Evolutionary conservation across 2,113 vertebrate genomes (phyloP).

Genomic region (Nibea albiflora): DNA sequence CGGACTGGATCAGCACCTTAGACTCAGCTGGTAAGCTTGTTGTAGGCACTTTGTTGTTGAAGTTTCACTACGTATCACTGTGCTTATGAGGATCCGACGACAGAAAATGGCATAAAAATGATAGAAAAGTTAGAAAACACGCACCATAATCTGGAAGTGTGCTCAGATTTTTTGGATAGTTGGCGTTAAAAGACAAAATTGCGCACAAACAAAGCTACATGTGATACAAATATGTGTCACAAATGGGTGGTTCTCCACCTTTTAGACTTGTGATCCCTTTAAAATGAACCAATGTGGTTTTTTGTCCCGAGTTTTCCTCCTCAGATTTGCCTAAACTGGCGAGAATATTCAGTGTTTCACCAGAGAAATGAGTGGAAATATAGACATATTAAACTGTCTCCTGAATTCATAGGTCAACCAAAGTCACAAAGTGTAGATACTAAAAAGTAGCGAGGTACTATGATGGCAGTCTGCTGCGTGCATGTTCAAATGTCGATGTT

Average conservation of each 20-base stretch:
- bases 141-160: not conserved
- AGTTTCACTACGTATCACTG: not conserved
- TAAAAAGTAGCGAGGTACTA: not conserved
- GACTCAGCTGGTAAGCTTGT: constrained; percentile 88
- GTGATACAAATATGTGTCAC: too few relatives aligned
- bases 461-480: not conserved
- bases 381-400: not conserved
- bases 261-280: too few relatives aligned
- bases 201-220: too few relatives aligned
- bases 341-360: not conserved
- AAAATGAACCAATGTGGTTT: too few relatives aligned
- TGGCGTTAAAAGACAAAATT: too few relatives aligned
- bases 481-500: not conserved
- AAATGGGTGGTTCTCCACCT: too few relatives aligned
- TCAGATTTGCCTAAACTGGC: not conserved
- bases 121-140: too few relatives aligned
- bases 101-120: not conserved
- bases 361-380: not conserved
- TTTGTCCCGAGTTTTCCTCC: not conserved
- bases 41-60: not conserved
- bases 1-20: constrained; percentile 97
- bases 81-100: too few relatives aligned
- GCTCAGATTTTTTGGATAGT: too few relatives aligned
- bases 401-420: not conserved
- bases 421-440: not conserved